Percentiles rank a stretch among this genome's conserved stretches.
Evolutionary conservation across 2,888 invertebrate genomes (phyloP).

Genomic region (Macrosiphum euphorbiae): DNA sequence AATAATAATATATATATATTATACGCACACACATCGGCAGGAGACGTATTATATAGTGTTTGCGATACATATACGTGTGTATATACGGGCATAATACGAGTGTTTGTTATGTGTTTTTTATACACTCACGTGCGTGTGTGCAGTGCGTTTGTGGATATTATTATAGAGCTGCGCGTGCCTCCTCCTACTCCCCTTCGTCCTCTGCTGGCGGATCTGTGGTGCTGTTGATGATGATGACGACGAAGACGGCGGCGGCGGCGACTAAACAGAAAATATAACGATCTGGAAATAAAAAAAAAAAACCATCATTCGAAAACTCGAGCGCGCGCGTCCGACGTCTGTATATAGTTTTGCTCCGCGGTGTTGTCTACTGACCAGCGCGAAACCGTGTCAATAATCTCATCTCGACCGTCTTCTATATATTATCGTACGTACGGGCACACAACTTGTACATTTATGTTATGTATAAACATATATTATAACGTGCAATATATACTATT

Average conservation of each 20-base stretch:
- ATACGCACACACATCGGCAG: neutral
- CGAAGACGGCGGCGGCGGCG: neutral
- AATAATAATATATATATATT: neutral
- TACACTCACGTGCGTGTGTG: too few relatives aligned
- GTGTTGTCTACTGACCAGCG: slow-evolving; percentile 41
- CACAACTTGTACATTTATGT: neutral
- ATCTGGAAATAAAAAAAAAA: slow-evolving; percentile 46
- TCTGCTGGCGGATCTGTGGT: neutral
- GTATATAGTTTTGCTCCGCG: neutral
- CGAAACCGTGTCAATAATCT: slow-evolving; percentile 59
- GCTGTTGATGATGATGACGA: neutral
- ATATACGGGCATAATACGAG: neutral
- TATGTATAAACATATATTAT: neutral
- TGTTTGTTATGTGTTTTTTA: slow-evolving; percentile 13
- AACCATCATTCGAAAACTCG: slow-evolving; percentile 36
- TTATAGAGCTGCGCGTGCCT: slow-evolving; percentile 8
- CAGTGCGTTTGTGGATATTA: neutral
- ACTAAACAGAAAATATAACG: slow-evolving; percentile 49
- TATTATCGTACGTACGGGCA: too few relatives aligned
- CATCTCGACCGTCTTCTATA: slow-evolving; percentile 37
- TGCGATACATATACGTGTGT: neutral
- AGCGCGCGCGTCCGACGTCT: slow-evolving; percentile 15
- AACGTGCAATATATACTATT: neutral
- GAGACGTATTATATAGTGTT: neutral
- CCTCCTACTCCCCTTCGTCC: neutral